phyloP scores from a whole-genome alignment of 92 coral and sea anemone genomes.

The Phenganax stokvisi region DNA sequence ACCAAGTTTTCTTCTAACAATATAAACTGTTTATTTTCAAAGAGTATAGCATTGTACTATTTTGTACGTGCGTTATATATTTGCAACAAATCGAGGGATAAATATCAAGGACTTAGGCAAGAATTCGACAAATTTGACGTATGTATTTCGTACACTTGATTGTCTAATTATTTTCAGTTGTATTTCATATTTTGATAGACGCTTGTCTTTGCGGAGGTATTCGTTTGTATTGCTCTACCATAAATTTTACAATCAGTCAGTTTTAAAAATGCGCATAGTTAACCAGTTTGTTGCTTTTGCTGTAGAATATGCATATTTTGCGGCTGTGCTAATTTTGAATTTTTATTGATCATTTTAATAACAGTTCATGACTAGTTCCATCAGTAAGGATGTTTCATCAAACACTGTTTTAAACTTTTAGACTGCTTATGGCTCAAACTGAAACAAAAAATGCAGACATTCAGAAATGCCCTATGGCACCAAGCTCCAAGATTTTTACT shows the following conservation, averaged over 20 bases:
- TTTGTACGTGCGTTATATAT: neutral
- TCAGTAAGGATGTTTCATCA: neutral
- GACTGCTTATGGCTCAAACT: constrained; percentile 1
- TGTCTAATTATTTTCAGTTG: no score
- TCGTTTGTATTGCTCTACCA: no score
- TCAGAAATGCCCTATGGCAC: constrained; percentile 6
- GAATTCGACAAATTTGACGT: neutral
- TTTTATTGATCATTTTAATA: neutral
- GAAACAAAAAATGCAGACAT: neutral
- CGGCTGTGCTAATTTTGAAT: neutral
- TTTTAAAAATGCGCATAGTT: neutral
- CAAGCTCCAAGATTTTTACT: neutral
- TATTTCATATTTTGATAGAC: no score
- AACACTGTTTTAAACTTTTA: neutral
- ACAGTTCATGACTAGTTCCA: neutral
- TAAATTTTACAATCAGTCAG: neutral
- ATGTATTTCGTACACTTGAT: neutral
- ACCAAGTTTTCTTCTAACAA: neutral
- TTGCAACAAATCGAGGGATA: neutral
- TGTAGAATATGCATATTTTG: neutral
- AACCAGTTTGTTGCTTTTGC: neutral
- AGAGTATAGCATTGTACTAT: neutral
- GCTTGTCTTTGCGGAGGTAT: no score
- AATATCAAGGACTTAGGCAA: neutral
- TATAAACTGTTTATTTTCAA: neutral